Evolutionary conservation across 2,113 vertebrate genomes (phyloP), one percentile per base, ranked within the genome.

Genomic region (Tichodroma muraria): DNA sequence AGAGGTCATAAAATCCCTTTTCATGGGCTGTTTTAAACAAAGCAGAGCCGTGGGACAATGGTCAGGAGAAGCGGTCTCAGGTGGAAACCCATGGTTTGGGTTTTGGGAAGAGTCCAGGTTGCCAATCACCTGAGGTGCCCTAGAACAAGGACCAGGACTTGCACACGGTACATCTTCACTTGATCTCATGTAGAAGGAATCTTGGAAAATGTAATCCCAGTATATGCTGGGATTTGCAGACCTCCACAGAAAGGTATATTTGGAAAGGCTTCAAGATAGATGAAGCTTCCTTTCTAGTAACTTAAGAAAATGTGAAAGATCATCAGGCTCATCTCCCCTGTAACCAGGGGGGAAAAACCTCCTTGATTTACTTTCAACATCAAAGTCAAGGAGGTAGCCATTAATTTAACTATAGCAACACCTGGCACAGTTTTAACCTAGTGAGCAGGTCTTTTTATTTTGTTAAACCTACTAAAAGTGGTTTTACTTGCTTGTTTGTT

Each of bases 141-240:
- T 10, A 76, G 56, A 80, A 45, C 6, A 3, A 80, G 50, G 68
- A 89, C 53, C 5, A 21, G 3, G 6, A 42, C 6, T 10, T 53
- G 56, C 31, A 56, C 64, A 94, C 52, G 54, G 30, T 35, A 88
- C 1, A 9, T 68, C 38, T 85, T 54, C 3, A 4, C 71, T 85
- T 6, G 2, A 90, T 60, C 76, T 94, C 88, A 94, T 64, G 53
- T 52, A 90, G 79, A 88, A 86, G 60, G 89, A 94, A 95, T 96
- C 44, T 79, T 81, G 64, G 52, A 86, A 90, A 93, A 95, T 2
- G 8, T 63, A 80, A 90, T 75, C 76, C 64, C 33, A 42, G 35
- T 52, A 83, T 80, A 82, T 90, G 27, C 79, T 90, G 92, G 65
- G 92, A 93, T 93, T 92, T 94, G 33, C 40, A 85, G 82, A 83